Evolutionary conservation across 2,888 invertebrate species (phyloP).

Genomic region (Ceramica pisi): DNA sequence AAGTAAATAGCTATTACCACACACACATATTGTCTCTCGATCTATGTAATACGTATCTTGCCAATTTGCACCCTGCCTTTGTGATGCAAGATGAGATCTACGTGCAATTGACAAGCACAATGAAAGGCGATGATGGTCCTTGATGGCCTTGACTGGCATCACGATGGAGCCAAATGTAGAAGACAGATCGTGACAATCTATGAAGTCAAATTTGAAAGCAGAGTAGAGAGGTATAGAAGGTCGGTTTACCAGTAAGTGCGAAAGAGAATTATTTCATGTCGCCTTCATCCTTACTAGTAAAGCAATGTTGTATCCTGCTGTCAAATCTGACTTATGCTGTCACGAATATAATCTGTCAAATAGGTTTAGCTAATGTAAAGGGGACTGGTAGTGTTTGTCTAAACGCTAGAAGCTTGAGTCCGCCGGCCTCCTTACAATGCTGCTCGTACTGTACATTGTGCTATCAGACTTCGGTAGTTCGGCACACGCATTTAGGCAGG

Average conservation of each 20-base stretch:
- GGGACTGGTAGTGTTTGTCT: neutral
- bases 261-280: too few relatives aligned
- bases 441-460: slow-evolving; percentile 7
- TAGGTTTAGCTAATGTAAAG: neutral
- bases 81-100: slow-evolving; percentile 20
- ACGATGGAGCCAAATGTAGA: neutral
- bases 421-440: neutral
- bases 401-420: slow-evolving; percentile 1
- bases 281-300: too few relatives aligned
- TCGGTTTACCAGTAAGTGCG: too few relatives aligned
- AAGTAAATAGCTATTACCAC: neutral
- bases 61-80: slow-evolving; percentile 24
- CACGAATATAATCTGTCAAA: too few relatives aligned
- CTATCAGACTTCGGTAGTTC: neutral
- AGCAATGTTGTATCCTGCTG: too few relatives aligned
- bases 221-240: too few relatives aligned
- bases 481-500: slow-evolving; percentile 21
- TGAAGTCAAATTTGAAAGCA: too few relatives aligned
- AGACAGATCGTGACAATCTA: slow-evolving; percentile 3
- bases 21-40: too few relatives aligned
- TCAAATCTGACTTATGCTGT: too few relatives aligned
- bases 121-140: slow-evolving; percentile 2
- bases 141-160: neutral
- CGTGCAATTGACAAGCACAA: neutral
- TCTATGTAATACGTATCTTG: slow-evolving; percentile 5